Conservation (phyloP, 1,140 invertebrate species). For the Pogonomyrmex barbatus region DNA sequence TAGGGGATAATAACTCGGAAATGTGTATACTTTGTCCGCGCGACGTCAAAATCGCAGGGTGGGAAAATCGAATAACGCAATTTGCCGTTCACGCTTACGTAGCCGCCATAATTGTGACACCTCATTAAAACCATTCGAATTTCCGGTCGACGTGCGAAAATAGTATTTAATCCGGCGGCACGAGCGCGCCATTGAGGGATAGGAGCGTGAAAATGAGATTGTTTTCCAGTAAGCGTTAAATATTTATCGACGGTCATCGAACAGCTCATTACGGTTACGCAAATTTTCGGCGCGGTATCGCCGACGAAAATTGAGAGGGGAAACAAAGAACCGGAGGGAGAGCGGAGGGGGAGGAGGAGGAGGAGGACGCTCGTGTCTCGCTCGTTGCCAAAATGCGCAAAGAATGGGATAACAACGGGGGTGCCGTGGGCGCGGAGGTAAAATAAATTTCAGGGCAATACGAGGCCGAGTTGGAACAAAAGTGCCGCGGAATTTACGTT, state of each 20-base stretch:
- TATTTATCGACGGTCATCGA: conserved; percentile 56
- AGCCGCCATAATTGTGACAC: conserved; percentile 14
- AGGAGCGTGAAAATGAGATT: conserved; percentile 41
- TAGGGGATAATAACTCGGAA: conserved; percentile 47
- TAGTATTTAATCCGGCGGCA: conserved; percentile 29
- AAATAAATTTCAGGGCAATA: conserved; percentile 61
- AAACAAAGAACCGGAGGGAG: conserved; percentile 58
- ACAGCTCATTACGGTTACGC: conserved; percentile 59
- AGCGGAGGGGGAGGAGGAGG: neutral
- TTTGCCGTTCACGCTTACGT: conserved; percentile 28
- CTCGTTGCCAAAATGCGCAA: conserved; percentile 61
- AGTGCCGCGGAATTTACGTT: conserved; percentile 62
- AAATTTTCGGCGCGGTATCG: conserved; percentile 56
- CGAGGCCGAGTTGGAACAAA: conserved; percentile 50
- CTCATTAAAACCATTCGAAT: conserved; percentile 44
- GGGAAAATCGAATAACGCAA: conserved; percentile 29
- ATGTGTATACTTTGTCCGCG: conserved; percentile 2
- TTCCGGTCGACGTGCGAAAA: conserved; percentile 32
- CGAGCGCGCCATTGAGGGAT: conserved; percentile 26
- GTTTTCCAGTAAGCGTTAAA: conserved; percentile 59
- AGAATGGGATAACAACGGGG: conserved; percentile 60
- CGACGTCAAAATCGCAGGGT: conserved; percentile 13
- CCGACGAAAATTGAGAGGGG: conserved; percentile 39
- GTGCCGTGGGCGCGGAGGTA: conserved; percentile 1
- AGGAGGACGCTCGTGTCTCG: neutral